These are phyloP conservation scores for Pogonomyrmex californicus DNA, from an alignment of 1,140 invertebrate genomes.

Conservation along the genomic window DNA sequence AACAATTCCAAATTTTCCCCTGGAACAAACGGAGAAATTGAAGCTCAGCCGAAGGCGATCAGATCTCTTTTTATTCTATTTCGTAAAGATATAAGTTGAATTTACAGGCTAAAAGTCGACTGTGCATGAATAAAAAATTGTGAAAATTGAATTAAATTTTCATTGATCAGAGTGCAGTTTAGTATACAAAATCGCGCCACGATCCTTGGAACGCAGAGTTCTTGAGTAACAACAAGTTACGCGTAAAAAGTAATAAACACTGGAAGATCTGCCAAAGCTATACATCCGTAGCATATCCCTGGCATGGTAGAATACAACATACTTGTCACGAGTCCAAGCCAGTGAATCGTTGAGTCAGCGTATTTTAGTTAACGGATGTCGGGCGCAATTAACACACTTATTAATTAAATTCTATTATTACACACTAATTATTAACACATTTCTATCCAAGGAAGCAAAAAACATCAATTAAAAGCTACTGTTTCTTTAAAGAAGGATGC, in stretches of 20 bases:
- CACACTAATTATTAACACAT: neutral
- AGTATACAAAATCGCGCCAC: conserved; percentile 9
- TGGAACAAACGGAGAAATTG: conserved; percentile 83
- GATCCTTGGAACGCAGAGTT: neutral
- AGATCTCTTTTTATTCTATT: neutral
- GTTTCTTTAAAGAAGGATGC: neutral
- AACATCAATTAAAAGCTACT: neutral
- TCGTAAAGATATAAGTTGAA: neutral
- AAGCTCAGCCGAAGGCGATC: neutral
- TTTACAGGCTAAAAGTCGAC: neutral
- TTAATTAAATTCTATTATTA: conserved; percentile 12
- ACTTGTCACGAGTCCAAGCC: conserved; percentile 66
- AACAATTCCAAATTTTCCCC: conserved; percentile 99
- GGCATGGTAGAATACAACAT: conserved; percentile 26
- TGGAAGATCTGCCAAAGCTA: conserved; percentile 34
- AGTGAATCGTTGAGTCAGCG: conserved; percentile 71
- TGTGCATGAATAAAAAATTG: neutral
- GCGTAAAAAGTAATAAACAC: conserved; percentile 42
- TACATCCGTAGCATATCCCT: neutral
- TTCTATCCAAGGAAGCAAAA: neutral
- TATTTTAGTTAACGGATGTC: conserved; percentile 18
- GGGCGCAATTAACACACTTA: neutral
- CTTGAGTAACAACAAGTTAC: conserved; percentile 21
- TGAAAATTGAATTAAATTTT: neutral
- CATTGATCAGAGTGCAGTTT: neutral